Evolutionary conservation across 2,113 vertebrate species (phyloP).

Genomic region (Poeciliopsis prolifica): DNA sequence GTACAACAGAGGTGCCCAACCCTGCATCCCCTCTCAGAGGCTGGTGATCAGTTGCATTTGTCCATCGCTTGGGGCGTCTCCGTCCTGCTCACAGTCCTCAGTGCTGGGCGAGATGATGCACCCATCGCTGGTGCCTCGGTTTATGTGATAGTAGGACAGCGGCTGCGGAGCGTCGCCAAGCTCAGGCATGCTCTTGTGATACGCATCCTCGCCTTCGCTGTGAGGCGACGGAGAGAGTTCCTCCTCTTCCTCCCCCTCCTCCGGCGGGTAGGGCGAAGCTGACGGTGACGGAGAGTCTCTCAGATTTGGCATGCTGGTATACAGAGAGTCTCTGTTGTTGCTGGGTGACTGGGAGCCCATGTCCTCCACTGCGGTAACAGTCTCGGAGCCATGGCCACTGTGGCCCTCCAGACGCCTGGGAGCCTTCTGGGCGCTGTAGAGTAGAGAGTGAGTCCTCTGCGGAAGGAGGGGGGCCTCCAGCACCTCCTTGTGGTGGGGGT

Average conservation of each 20-base stretch:
- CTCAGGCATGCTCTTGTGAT: conserved; percentile 97
- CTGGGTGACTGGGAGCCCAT: conserved; percentile 80
- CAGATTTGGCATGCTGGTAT: conserved; percentile 98
- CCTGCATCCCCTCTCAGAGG: conserved; percentile 81
- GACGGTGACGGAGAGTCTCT: conserved; percentile 95
- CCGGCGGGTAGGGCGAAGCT: conserved; percentile 81
- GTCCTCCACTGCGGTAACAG: conserved; percentile 84
- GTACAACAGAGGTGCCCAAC: conserved; percentile 58
- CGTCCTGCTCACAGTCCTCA: conserved; percentile 87
- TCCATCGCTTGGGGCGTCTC: conserved; percentile 88
- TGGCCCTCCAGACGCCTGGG: conserved; percentile 82
- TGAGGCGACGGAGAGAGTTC: conserved; percentile 85
- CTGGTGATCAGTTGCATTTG: conserved; percentile 99
- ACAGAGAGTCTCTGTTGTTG: conserved; percentile 98
- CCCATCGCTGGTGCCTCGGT: conserved; percentile 93
- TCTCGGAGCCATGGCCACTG: conserved; percentile 85
- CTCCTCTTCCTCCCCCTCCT: conserved; percentile 78
- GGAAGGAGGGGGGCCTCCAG: conserved; percentile 95
- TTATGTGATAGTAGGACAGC: conserved; percentile 96
- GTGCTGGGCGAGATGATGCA: conserved; percentile 90
- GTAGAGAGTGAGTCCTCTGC: conserved; percentile 98
- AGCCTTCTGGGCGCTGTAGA: conserved; percentile 89
- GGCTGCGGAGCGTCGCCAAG: conserved; percentile 90
- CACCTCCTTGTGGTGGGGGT: conserved; percentile 84
- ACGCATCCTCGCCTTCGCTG: conserved; percentile 90